Base-by-base conservation (phyloP, 2,797 vertebrate genomes). In the Emydoidea blandingii region DNA sequence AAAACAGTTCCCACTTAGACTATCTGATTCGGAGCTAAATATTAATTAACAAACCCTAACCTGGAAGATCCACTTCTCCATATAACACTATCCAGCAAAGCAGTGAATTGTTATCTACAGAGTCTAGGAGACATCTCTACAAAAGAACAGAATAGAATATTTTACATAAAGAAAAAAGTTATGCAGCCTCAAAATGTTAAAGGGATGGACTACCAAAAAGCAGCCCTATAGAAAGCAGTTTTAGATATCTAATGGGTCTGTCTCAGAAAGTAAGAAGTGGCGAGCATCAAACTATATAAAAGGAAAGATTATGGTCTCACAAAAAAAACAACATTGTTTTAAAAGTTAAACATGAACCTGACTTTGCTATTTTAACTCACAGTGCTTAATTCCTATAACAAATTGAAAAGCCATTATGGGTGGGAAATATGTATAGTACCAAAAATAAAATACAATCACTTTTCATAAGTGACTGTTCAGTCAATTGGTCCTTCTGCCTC, bases 241-340 rank as follows among this genome's bases (percentile, higher is more conserved):
- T 96, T 95, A 96, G 93, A 91, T 97, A 95, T 94, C 97, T 96
- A 95, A 96, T 97, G 96, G 94, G 96, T 97, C 96, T 96, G 95
- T 95, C 95, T 96, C 93, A 95, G 93, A 91, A 97, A 97, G 96
- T 95, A 96, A 91, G 96, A 95, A 95, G 92, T 88, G 85, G 95
- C 93, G 95, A 96, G 93, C 95, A 96, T 96, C 96, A 95, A 97
- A 93, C 91, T 93, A 84, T 95, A 97, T 92, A 41, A 82, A 57
- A 54, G 94, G 94, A 97, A 96, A 94, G 91, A 96, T 96, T 96
- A 96, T 34, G 93, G 89, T 91, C 90, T 97, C 93, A 88, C 3
- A 5, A 85, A 90, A 94, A 87, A 87, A 96, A 92, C 92, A 88
- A 93, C 93, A 95, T 97, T 96, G 95, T 94, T 96, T 97, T 94